Conservation (phyloP, 2,113 vertebrate genomes). For the Gallinago paraguaiae region DNA sequence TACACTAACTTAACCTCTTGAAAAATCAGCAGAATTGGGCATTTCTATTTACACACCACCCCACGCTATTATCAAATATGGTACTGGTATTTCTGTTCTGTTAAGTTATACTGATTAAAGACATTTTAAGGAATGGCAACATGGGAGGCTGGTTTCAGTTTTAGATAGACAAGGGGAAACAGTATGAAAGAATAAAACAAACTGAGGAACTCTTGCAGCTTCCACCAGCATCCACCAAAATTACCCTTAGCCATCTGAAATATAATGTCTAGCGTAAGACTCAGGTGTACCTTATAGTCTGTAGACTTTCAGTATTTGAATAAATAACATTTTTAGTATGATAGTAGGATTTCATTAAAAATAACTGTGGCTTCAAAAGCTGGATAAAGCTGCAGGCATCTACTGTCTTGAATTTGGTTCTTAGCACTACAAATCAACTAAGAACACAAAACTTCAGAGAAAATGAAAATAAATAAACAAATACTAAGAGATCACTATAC, state of each 20-base stretch:
- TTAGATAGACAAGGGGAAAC: not conserved
- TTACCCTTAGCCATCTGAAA: not conserved
- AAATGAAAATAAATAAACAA: not conserved
- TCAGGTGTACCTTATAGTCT: not conserved
- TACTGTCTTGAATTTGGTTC: not conserved
- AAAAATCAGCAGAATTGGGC: not conserved
- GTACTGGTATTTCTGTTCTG: not conserved
- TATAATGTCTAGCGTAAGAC: fast-evolving
- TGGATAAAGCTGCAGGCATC: not conserved
- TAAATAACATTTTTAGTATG: not conserved
- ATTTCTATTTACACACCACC: not conserved
- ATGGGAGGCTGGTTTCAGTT: not conserved
- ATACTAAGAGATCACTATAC: not conserved
- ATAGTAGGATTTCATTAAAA: not conserved
- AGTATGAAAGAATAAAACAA: not conserved
- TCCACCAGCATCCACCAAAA: not conserved
- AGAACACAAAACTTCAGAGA: not conserved
- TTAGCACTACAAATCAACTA: not conserved
- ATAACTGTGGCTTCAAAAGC: not conserved
- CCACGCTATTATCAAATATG: not conserved
- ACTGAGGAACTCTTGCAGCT: not conserved
- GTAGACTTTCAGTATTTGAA: not conserved
- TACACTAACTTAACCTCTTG: not conserved
- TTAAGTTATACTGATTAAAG: not conserved
- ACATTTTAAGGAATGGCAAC: not conserved